phyloP scores from a whole-genome alignment of 2,113 vertebrate species.

The Gymnarchus niloticus region DNA sequence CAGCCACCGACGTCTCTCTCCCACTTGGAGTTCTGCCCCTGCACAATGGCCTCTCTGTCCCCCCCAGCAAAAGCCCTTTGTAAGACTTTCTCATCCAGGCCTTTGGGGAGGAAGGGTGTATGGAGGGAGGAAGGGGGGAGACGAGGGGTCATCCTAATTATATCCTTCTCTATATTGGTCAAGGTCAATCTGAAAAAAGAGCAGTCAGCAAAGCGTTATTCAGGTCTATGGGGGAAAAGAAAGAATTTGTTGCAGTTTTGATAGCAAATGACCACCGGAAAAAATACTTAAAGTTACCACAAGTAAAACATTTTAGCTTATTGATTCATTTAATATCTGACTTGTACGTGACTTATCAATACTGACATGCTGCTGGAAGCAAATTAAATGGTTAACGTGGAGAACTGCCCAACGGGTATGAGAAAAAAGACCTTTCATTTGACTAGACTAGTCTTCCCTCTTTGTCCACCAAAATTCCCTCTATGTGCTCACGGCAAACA shows the following conservation, averaged over 20 bases:
- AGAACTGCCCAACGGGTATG: too few relatives aligned
- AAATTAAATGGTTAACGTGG: too few relatives aligned
- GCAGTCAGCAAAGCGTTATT: neutral
- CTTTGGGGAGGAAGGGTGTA: neutral
- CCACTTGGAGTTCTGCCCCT: neutral
- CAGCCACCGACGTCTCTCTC: neutral
- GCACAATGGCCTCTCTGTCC: slow-evolving; percentile 18
- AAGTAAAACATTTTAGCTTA: neutral
- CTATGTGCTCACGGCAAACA: neutral
- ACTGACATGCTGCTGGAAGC: too few relatives aligned
- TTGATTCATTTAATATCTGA: too few relatives aligned
- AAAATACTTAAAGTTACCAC: neutral
- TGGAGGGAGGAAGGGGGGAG: neutral
- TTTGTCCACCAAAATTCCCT: neutral
- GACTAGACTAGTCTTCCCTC: neutral
- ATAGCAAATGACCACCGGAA: neutral
- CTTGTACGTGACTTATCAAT: too few relatives aligned
- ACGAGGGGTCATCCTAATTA: neutral
- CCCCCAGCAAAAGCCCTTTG: neutral
- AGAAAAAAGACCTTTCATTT: too few relatives aligned
- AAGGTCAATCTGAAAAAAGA: neutral
- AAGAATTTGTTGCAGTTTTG: neutral
- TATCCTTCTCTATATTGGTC: neutral
- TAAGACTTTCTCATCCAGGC: neutral
- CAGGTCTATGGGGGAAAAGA: neutral